Percentiles rank a stretch among this genome's conserved stretches.
Evolutionary conservation across 2,888 invertebrate genomes (phyloP).

Genomic region (Ctena decussata): DNA sequence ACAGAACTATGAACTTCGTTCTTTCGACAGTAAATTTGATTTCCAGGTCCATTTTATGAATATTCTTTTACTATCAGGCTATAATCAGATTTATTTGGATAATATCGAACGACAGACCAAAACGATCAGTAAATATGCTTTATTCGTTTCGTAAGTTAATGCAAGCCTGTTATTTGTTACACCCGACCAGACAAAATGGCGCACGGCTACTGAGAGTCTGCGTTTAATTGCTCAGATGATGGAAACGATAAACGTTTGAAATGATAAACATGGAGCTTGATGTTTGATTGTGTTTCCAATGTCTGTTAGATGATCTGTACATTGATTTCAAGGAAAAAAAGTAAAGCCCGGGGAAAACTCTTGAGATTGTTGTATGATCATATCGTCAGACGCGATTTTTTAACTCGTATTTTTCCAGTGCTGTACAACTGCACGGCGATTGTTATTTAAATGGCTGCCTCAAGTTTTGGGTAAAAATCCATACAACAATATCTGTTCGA

Average conservation of each 20-base stretch:
- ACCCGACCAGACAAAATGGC: slow-evolving; percentile 17
- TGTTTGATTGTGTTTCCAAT: slow-evolving; percentile 14
- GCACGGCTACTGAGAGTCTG: slow-evolving; percentile 12
- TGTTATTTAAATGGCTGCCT: too few species aligned
- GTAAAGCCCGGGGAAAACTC: not conserved
- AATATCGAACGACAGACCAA: slow-evolving; percentile 7
- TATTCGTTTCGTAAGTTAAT: not conserved
- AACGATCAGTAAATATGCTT: not conserved
- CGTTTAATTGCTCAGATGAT: slow-evolving; percentile 9
- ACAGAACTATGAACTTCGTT: not conserved
- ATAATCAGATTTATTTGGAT: not conserved
- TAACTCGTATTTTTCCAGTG: too few species aligned
- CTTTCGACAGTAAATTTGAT: not conserved
- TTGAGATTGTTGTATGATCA: not conserved
- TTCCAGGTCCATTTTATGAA: not conserved
- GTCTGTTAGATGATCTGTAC: slow-evolving; percentile 7
- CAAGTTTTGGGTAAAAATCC: too few species aligned
- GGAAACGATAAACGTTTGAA: slow-evolving; percentile 11
- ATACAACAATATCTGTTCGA: not conserved
- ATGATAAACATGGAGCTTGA: slow-evolving; percentile 1
- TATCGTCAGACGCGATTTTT: too few species aligned
- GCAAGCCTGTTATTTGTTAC: slow-evolving; percentile 4
- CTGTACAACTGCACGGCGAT: too few species aligned
- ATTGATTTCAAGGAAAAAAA: not conserved
- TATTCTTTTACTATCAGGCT: not conserved